Evolutionary conservation across 1,140 invertebrate genomes (phyloP), one percentile per base, ranked within the genome.

Genomic region (Drosophila pectinifera): DNA sequence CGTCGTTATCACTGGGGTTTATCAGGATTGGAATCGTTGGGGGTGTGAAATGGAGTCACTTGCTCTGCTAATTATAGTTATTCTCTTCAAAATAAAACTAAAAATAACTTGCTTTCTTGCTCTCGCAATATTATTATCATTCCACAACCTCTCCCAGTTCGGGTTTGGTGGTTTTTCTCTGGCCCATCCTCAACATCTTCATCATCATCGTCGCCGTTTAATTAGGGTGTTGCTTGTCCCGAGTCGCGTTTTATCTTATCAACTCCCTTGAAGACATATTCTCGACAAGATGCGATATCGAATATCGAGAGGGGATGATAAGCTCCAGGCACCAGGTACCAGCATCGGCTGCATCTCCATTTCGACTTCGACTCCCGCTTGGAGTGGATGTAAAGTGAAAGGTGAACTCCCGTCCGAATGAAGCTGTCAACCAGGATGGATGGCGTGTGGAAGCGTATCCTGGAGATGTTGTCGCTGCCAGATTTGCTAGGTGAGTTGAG

Each of bases 401-500:
- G 46, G 22, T 34, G 31, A 42, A 42, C 31, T 58, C 28, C 36
- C 41, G 58, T 20, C 64, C 20, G 26, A 34, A 78, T 80, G 79
- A 59, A 54, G 73, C 42, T 78, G 38, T 16, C 59, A 11, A 28
- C 62, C 31, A 69, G 58, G 48, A 51, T 70, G 49, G 51, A 48
- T 22, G 43, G 57, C 56, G 54, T 73, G 51, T 83, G 84, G 83
- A 68, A 88, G 53, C 72, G 70, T 24, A 22, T 88, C 5, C 34
- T 55, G 42, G 59, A 31, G 14, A 78, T 89, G 46, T 34, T 70
- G 36, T 79, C 73, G 13, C 58, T 89, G 38, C 64, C 84, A 22
- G 84, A 89, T 72, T 39, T 89, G 46, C 63, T 89, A 26, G 79
- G 84, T 88, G n/a, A 51, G 49, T 42, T 24, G 4, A 14, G 18